phyloP scores from a whole-genome alignment of 2,888 invertebrate species.

The Coleophora deauratella region DNA sequence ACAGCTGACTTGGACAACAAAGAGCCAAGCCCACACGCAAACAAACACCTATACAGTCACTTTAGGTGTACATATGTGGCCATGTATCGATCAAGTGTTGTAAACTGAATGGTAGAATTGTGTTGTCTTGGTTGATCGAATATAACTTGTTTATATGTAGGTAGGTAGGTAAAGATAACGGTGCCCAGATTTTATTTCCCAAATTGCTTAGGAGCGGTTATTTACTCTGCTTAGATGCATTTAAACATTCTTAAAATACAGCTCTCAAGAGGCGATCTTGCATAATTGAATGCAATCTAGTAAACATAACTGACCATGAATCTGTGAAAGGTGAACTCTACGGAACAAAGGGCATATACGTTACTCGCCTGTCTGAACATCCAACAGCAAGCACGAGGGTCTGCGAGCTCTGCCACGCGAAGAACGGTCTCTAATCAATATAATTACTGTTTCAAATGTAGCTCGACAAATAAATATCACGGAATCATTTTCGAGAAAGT shows the following conservation, averaged over 20 bases:
- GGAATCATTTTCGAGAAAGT: constrained; percentile 51
- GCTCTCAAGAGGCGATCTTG: constrained; percentile 2
- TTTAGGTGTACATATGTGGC: too few relatives aligned
- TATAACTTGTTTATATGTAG: too few relatives aligned
- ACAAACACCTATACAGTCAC: constrained; percentile 9
- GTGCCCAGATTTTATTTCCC: too few relatives aligned
- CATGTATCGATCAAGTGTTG: too few relatives aligned
- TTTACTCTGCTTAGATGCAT: too few relatives aligned
- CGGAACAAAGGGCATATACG: constrained; percentile 40
- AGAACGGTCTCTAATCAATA: constrained; percentile 35
- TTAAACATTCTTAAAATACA: constrained; percentile 1
- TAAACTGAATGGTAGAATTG: too few relatives aligned
- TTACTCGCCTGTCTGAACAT: constrained; percentile 71
- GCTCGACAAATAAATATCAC: constrained; percentile 35
- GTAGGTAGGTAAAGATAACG: too few relatives aligned
- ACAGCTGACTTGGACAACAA: constrained; percentile 63
- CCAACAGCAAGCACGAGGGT: constrained; percentile 53
- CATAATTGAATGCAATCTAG: constrained; percentile 2
- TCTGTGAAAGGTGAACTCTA: constrained; percentile 32
- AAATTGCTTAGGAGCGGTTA: too few relatives aligned
- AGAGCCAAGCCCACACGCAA: constrained; percentile 40
- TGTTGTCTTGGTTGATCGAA: too few relatives aligned
- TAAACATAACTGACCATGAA: constrained; percentile 47
- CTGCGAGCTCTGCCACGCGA: constrained; percentile 52
- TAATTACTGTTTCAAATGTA: constrained; percentile 9